Base-by-base conservation (phyloP, 1,140 invertebrate species). In the Dendrolimus kikuchii region DNA sequence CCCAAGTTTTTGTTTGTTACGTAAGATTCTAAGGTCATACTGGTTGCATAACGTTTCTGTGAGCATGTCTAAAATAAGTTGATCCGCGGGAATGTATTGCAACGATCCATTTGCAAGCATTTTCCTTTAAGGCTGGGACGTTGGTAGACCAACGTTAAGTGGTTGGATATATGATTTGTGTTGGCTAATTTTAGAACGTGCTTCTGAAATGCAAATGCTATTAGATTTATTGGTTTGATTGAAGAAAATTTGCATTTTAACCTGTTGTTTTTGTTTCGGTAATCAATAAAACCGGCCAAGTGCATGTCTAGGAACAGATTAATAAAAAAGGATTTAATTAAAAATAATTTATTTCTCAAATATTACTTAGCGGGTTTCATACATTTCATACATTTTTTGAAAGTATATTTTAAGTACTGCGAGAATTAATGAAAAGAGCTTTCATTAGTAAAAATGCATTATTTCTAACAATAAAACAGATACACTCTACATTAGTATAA, bases 181-280 rank as follows among this genome's bases (percentile, higher is more conserved):
- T 62, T 67, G 55, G 61, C 53, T 70, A 73, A 70, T 68, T 59
- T 71, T 64, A 62, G 68, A 71, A 57, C 53, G 59, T 60, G 23
- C 23, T 23, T 65, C 62, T 59, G 62, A 65, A 64, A 65, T 54
- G 55, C 37, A 59, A 59, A 61, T 53, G 44, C 40, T 47, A 23
- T 42, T 38, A 46, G 42, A 51, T 44, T 51, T 51, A 51, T 45
- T 44, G 37, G 50, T 51, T 51, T 44, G 43, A 38, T 51, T 43
- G 38, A 8, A 45, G 36, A 38, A 8, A 23, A 38, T 48, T 38
- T 38, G 36, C 36, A 8, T 23, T 23, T 23, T 23, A 23, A 23
- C 23, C 23, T 23, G 23, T 3, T 3, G 23, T 23, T 23, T 23
- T 23, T 23, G 23, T 23, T 23, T 23, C 23, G 7, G 36, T 48